phyloP scores from a whole-genome alignment of 92 coral and sea anemone species.

The Virgularia gustaviana region DNA sequence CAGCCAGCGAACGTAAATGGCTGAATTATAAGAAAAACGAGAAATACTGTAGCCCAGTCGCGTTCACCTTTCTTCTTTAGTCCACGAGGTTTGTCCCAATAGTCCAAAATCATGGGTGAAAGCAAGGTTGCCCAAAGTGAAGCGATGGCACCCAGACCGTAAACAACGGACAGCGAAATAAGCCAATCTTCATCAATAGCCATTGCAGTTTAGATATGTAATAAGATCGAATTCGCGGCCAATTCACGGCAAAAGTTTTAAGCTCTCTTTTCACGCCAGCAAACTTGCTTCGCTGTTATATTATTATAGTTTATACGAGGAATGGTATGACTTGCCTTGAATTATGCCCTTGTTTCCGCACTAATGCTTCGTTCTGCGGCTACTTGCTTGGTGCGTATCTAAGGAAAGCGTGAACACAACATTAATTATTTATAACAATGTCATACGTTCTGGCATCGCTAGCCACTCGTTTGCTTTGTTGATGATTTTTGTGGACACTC shows the following conservation, averaged over 20 bases:
- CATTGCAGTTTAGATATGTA: slow-evolving; percentile 8
- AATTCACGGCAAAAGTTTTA: no score
- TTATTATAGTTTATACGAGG: no score
- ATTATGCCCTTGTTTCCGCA: neutral
- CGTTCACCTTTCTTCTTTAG: slow-evolving; percentile 86
- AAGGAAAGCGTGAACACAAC: slow-evolving; percentile 4
- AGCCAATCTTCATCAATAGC: slow-evolving; percentile 98
- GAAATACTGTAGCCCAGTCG: slow-evolving; percentile 94
- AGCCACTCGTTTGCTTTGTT: neutral
- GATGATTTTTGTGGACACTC: neutral
- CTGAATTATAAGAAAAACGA: slow-evolving; percentile 75
- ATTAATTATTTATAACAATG: slow-evolving; percentile 6
- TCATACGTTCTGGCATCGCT: neutral
- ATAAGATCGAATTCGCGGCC: no score
- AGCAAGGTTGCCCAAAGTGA: slow-evolving; percentile 89
- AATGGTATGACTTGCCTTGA: no score
- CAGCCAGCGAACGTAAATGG: slow-evolving; percentile 94
- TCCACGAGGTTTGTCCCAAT: slow-evolving; percentile 97
- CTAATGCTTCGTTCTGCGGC: neutral
- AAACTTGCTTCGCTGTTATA: no score
- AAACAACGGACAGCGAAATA: slow-evolving; percentile 83
- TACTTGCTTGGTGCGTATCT: neutral
- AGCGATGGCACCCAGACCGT: slow-evolving; percentile 81
- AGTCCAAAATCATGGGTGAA: slow-evolving; percentile 85
- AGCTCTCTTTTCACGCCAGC: no score